Evolutionary conservation across 1,140 invertebrate genomes (phyloP), one percentile per base, ranked within the genome.

Genomic region (Ostrea edulis): DNA sequence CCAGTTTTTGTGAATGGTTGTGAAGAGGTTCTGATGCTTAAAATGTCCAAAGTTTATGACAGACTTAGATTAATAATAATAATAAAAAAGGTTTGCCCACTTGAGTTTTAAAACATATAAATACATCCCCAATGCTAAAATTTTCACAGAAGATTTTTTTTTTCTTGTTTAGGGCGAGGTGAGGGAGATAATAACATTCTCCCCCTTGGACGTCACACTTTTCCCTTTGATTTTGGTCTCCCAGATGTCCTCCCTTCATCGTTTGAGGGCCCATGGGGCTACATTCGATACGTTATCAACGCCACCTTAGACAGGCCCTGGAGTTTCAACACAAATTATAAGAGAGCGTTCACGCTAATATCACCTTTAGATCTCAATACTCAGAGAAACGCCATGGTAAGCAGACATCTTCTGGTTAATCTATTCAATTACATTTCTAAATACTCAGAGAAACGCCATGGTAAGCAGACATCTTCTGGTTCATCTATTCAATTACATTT

Each of bases 281-380:
- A 77, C 25, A 35, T 77, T 9, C 68, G 68, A 25, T 77, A 77
- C 68, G 35, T 77, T 25, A 77, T 77, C 14, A 77, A 77, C 35
- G 22, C 68, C 68, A 77, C 68, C 29, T 14, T 77, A 11, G 68
- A 77, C 68, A 25, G 68, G 14, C 68, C 68, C 0, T 29, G 29
- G 22, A 44, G 68, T 77, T 77, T 77, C 25, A 77, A 77, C 68
- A 77, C 14, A 77, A 77, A 77, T 25, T 77, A 77, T 9, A 77
- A 77, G 68, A 77, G 68, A 14, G 22, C 68, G 12, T 77, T 77
- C 25, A 44, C 68, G 9, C 22, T 77, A 8, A 77, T 77, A 44
- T 25, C 68, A 14, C 68, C 68, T 9, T 4, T 77, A 11, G 68
- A 77, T 77, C 68, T 77, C 14, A 77, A 77, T 77, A 29, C 68